These are phyloP conservation scores for Asteroscopus sphinx DNA, from an alignment of 2,888 invertebrate species.

Conservation along the genomic window DNA sequence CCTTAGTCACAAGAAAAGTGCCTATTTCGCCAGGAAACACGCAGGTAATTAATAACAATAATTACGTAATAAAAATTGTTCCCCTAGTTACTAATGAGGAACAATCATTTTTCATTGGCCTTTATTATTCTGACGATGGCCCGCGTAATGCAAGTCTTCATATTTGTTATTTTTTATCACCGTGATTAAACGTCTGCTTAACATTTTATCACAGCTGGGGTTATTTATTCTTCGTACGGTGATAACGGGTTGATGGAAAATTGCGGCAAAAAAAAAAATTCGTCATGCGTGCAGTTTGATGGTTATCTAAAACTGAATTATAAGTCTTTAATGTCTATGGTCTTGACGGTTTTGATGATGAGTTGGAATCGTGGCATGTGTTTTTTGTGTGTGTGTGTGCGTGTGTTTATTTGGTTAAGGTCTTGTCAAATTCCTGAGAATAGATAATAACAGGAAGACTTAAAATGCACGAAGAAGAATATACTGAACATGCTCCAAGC, in stretches of 20 bases:
- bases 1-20: not conserved
- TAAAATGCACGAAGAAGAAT: not conserved
- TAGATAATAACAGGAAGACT: no score
- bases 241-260: constrained; percentile 62
- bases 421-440: no score
- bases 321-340: no score
- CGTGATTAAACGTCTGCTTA: constrained; percentile 70
- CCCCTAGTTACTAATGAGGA: constrained; percentile 46
- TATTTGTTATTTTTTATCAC: constrained; percentile 65
- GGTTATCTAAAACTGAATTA: not conserved
- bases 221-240: constrained; percentile 55
- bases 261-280: constrained; percentile 48
- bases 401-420: no score
- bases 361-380: no score
- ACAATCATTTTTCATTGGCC: constrained; percentile 47
- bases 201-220: constrained; percentile 67
- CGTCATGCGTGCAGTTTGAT: constrained; percentile 12
- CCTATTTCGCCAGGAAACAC: not conserved
- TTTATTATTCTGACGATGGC: constrained; percentile 36
- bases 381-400: no score
- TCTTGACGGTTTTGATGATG: no score
- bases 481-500: not conserved
- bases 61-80: constrained; percentile 35
- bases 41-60: constrained; percentile 16
- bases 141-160: constrained; percentile 34